Conservation (phyloP, 2,888 invertebrate species). For the Dioctria rufipes region DNA sequence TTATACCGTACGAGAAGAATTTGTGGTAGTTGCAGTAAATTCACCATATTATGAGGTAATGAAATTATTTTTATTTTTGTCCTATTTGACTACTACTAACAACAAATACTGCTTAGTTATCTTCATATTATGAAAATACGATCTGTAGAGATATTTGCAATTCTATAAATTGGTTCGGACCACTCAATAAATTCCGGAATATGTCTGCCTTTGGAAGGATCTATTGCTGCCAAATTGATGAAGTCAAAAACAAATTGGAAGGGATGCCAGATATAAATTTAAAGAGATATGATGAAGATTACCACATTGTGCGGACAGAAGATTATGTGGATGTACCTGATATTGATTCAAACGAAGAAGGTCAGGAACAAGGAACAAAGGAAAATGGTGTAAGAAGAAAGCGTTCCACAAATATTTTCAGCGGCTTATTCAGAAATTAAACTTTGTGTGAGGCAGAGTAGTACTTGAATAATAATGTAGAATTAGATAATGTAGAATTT, state of each 20-base stretch:
- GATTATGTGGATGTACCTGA: not conserved
- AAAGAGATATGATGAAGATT: not conserved
- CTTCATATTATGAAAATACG: not conserved
- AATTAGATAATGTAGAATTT: too few relatives aligned
- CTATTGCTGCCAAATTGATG: not conserved
- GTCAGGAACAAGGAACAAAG: not conserved
- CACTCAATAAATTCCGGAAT: conserved; percentile 11
- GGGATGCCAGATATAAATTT: not conserved
- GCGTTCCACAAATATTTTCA: too few relatives aligned
- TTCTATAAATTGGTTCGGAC: not conserved
- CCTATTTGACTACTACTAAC: not conserved
- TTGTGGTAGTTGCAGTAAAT: conserved; percentile 35
- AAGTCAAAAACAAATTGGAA: not conserved
- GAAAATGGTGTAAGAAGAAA: too few relatives aligned
- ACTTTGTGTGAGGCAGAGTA: too few relatives aligned
- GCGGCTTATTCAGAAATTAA: too few relatives aligned
- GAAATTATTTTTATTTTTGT: not conserved
- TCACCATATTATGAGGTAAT: conserved; percentile 35
- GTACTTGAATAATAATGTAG: too few relatives aligned
- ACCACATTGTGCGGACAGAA: not conserved
- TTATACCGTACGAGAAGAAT: not conserved
- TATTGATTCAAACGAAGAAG: not conserved
- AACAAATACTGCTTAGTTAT: not conserved
- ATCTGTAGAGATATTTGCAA: conserved; percentile 1
- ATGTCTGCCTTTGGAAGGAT: not conserved